phyloP scores from a whole-genome alignment of 2,797 vertebrate species.

The Scomberomorus guttatus region DNA sequence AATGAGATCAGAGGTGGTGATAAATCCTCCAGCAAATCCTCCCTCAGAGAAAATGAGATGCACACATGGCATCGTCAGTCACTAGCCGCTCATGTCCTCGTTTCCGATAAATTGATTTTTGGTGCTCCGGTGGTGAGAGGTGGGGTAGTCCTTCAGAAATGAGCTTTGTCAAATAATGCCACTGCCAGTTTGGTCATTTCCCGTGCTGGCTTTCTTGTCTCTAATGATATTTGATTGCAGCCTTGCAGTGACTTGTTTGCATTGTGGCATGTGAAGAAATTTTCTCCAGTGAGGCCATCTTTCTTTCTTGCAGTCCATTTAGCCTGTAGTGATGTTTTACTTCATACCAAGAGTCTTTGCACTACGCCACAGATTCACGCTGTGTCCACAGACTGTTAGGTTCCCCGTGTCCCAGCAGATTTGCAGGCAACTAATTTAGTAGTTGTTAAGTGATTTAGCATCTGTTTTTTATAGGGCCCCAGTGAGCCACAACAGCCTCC shows the following conservation, averaged over 20 bases:
- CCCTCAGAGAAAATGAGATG: constrained; percentile 72
- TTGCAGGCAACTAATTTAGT: constrained; percentile 79
- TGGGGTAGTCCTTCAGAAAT: constrained; percentile 40
- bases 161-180: constrained; percentile 48
- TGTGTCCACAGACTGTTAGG: constrained; percentile 22
- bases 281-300: constrained; percentile 1
- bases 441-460: constrained; percentile 84
- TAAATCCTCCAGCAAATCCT: constrained; percentile 73
- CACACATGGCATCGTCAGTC: constrained; percentile 54
- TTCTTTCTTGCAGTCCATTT: constrained; percentile 29
- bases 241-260: constrained; percentile 16
- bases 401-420: constrained; percentile 66
- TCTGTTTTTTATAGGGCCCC: constrained; percentile 80
- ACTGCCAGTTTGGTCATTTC: constrained; percentile 35
- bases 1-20: constrained; percentile 76
- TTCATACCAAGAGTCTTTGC: constrained; percentile 12
- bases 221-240: constrained; percentile 25
- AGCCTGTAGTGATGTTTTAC: constrained; percentile 13
- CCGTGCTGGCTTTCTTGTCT: constrained; percentile 2
- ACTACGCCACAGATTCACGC: constrained; percentile 16
- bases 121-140: constrained; percentile 46
- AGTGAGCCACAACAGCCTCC: constrained; percentile 69
- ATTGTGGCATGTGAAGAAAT: constrained; percentile 17
- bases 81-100: constrained; percentile 63
- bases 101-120: constrained; percentile 75